Evolutionary conservation across 1,140 invertebrate species (phyloP).

Genomic region (Conopomorpha cramerella): DNA sequence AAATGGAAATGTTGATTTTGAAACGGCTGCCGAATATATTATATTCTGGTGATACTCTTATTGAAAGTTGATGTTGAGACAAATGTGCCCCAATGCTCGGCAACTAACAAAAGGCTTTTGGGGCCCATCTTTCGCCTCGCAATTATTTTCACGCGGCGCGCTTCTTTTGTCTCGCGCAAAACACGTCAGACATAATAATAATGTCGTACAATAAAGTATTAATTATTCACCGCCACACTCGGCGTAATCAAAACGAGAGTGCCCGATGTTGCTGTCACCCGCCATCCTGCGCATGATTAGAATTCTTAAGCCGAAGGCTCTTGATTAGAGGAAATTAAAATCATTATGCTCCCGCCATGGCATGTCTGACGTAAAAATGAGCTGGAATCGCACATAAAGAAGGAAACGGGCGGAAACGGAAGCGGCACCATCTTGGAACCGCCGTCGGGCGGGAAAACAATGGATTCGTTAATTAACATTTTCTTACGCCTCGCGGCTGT

Average conservation of each 20-base stretch:
- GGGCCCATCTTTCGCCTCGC: no score
- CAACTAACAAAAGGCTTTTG: no score
- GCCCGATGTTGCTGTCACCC: conserved; percentile 55
- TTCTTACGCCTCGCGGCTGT: conserved; percentile 62
- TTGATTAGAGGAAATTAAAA: conserved; percentile 62
- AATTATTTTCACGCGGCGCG: conserved; percentile 30
- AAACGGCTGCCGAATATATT: no score
- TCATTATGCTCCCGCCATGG: conserved; percentile 53
- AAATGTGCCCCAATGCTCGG: no score
- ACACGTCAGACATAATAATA: conserved; percentile 36
- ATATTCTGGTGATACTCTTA: no score
- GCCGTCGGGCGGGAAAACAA: conserved; percentile 58
- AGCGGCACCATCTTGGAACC: conserved; percentile 54
- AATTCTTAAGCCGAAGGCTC: conserved; percentile 56
- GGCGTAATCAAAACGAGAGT: conserved; percentile 57
- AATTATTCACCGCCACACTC: conserved; percentile 59
- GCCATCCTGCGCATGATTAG: conserved; percentile 43
- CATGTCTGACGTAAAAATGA: conserved; percentile 45
- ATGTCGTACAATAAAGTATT: conserved; percentile 46
- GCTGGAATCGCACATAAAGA: conserved; percentile 54
- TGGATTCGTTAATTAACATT: conserved; percentile 64
- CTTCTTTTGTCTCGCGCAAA: conserved; percentile 36
- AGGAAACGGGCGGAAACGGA: conserved; percentile 50
- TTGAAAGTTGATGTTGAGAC: no score
- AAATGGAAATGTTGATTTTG: no score